Percentiles rank a stretch among this genome's conserved stretches.
Evolutionary conservation across 2,113 vertebrate genomes (phyloP).

Genomic region (Phodopus roborovskii): DNA sequence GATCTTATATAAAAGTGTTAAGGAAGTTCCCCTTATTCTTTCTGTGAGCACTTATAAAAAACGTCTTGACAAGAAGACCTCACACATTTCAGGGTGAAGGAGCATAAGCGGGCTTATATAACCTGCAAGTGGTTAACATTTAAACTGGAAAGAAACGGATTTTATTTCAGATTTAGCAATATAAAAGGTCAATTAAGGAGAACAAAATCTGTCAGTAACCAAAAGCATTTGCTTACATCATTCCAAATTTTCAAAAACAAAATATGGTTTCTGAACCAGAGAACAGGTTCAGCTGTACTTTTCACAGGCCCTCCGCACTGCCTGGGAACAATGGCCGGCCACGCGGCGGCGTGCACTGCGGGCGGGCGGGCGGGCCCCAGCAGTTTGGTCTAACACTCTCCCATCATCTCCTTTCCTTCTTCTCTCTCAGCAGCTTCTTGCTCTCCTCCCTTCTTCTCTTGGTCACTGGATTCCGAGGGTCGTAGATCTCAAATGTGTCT

Average conservation of each 20-base stretch:
- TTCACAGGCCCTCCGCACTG: conserved; percentile 75
- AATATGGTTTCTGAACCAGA: conserved; percentile 78
- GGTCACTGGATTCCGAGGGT: conserved; percentile 98
- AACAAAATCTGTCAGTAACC: conserved; percentile 44
- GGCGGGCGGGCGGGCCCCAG: conserved; percentile 36
- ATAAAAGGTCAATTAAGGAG: conserved; percentile 71
- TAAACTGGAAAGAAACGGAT: conserved; percentile 60
- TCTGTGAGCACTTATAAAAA: conserved; percentile 38
- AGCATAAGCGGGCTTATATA: conserved; percentile 19
- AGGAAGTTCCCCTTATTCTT: conserved; percentile 48
- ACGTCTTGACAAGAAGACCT: conserved; percentile 39
- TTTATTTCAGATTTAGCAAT: conserved; percentile 82
- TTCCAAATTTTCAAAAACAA: conserved; percentile 79
- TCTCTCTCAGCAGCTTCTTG: conserved; percentile 97
- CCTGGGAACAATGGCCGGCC: conserved; percentile 69
- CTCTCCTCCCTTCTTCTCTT: conserved; percentile 97
- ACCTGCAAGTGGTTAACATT: conserved; percentile 62
- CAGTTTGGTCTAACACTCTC: neutral
- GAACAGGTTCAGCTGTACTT: conserved; percentile 81
- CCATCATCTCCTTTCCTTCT: conserved; percentile 93
- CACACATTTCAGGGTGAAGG: conserved; percentile 54
- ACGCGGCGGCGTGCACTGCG: conserved; percentile 61
- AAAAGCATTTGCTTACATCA: conserved; percentile 75
- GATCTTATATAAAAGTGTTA: conserved; percentile 35
- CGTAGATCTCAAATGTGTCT: conserved; percentile 98